Conservation (phyloP, 2,888 invertebrate genomes). For the Ornithoptera alexandrae region DNA sequence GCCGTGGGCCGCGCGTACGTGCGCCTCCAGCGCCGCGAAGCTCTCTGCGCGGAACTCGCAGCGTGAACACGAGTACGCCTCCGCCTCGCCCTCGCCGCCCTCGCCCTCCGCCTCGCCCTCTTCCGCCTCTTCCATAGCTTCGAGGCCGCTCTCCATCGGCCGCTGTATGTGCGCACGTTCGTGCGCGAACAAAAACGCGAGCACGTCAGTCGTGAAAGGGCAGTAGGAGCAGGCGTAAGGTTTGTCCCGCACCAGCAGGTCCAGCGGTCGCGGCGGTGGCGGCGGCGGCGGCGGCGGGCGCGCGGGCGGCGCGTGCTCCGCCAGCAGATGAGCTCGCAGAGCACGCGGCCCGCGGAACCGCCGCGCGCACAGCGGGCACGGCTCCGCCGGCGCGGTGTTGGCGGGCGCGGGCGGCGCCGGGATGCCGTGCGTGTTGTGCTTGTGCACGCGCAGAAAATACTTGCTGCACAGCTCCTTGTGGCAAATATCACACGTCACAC, state of each 20-base stretch:
- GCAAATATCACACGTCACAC: conserved; percentile 97
- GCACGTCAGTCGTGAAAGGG: conserved; percentile 92
- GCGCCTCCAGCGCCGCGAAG: conserved; percentile 72
- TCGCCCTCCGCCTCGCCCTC: conserved; percentile 68
- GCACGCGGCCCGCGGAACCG: conserved; percentile 94
- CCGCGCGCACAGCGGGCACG: conserved; percentile 91
- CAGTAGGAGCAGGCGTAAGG: conserved; percentile 94
- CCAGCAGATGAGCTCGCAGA: conserved; percentile 91
- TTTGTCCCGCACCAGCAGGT: conserved; percentile 81
- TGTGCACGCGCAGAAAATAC: conserved; percentile 97
- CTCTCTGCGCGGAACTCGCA: conserved; percentile 73
- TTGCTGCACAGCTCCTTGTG: conserved; percentile 99
- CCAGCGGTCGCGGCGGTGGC: conserved; percentile 75
- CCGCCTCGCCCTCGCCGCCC: conserved; percentile 51
- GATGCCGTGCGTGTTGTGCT: conserved; percentile 98
- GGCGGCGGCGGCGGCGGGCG: conserved; percentile 64
- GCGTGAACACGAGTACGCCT: conserved; percentile 71
- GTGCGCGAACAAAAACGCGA: conserved; percentile 95
- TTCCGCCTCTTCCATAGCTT: conserved; percentile 40
- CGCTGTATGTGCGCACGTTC: conserved; percentile 88
- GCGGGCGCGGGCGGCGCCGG: conserved; percentile 88
- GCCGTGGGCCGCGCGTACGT: conserved; percentile 72
- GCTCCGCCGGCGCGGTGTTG: conserved; percentile 69
- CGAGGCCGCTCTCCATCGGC: conserved; percentile 43
- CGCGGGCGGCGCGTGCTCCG: conserved; percentile 88